Conservation (phyloP, 2,888 invertebrate species). For the Caenorhabditis imperialis region DNA sequence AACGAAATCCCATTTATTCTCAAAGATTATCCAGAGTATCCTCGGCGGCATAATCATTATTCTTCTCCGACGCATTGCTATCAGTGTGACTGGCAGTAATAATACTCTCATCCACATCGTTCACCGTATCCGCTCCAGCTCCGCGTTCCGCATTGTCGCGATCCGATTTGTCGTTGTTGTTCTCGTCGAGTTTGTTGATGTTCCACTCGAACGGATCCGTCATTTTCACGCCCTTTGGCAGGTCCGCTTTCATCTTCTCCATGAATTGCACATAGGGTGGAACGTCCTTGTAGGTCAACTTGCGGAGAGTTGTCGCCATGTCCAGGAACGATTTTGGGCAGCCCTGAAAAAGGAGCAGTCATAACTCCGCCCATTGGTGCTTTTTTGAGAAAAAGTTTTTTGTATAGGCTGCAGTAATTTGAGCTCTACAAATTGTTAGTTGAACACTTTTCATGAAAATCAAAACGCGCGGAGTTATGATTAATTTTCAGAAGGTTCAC, state of each 20-base stretch:
- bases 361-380: no score
- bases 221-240: slow-evolving; percentile 62
- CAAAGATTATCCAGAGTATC: slow-evolving; percentile 65
- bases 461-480: no score
- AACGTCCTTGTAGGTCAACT: slow-evolving; percentile 62
- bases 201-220: slow-evolving; percentile 75
- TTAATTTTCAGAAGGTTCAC: no score
- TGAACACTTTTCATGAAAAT: no score
- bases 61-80: slow-evolving; percentile 39
- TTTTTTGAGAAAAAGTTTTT: no score
- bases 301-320: slow-evolving; percentile 58
- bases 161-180: slow-evolving; percentile 62
- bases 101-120: slow-evolving; percentile 65
- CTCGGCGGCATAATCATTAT: slow-evolving; percentile 65
- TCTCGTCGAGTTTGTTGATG: slow-evolving; percentile 39
- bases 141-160: slow-evolving; percentile 58
- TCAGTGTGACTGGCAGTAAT: slow-evolving; percentile 59
- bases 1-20: neutral
- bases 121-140: slow-evolving; percentile 54
- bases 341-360: slow-evolving; percentile 2
- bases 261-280: slow-evolving; percentile 63
- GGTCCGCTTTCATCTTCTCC: slow-evolving; percentile 59
- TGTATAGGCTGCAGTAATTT: no score
- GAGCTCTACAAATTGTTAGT: no score
- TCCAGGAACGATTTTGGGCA: slow-evolving; percentile 66